Evolutionary conservation across 2,113 vertebrate species (phyloP), one percentile per base, ranked within the genome.

Genomic region (Ornithorhynchus anatinus): DNA sequence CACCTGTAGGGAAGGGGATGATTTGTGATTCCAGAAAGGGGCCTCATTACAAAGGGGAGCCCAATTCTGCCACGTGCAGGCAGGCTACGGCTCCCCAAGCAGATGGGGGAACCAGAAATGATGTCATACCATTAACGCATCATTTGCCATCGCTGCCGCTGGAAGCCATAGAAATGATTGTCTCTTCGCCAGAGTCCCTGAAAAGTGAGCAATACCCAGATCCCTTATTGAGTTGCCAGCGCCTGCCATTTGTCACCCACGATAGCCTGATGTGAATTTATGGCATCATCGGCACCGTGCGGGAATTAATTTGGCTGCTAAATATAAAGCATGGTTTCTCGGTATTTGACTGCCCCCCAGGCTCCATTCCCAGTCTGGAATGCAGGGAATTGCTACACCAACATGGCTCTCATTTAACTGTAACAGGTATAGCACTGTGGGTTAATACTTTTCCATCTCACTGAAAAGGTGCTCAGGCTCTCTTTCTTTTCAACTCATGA

Each of bases 161-260:
- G 20, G 53, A 63, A 58, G 20, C 44, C 59, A 27, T 8, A 40
- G 25, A 31, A 38, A 38, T 12, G 20, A 23, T 35, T 57, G 17
- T 53, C 38, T 66, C 39, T 40, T 17, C 23, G 54, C 37, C 45
- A 70, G 27, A 19, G 9, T 35, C 14, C 38, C 4, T 42, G 32
- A 47, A 33, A 37, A 2, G 0, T 8, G 37, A 16, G 40, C 0
- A 0, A n/a, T 25, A 43, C 33, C 7, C 13, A 23, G 23, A 36
- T 16, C 37, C 9, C 6, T 51, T 63, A 20, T 54, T 74, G 37
- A 52, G n/a, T 1, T 23, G 19, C 7, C 3, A 3, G 2, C 19
- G 2, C 8, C 45, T 54, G 45, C 13, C 8, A 27, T 59, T 19
- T 25, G 35, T 43, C 65, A 60, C 22, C 36, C 27, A 5, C 27